phyloP scores from a whole-genome alignment of 2,888 invertebrate genomes.

The Amorpha juglandis region DNA sequence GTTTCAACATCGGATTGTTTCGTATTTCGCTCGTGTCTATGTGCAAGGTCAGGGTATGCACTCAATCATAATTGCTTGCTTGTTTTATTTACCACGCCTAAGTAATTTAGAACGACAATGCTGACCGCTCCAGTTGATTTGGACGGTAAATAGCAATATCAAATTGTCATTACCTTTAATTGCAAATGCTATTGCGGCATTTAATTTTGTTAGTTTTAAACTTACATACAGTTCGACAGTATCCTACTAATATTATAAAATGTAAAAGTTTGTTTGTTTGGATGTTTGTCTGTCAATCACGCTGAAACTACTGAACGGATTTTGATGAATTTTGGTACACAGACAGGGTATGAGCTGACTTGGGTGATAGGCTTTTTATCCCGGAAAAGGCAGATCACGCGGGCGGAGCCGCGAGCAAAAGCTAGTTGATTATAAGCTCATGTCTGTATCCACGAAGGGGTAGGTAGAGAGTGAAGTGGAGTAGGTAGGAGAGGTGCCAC shows the following conservation, averaged over 20 bases:
- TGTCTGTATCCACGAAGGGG: not conserved
- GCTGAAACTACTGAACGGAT: too few species aligned
- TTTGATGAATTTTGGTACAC: too few species aligned
- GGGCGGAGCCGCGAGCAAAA: too few species aligned
- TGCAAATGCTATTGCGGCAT: not conserved
- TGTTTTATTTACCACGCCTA: constrained; percentile 32
- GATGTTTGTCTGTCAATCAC: too few species aligned
- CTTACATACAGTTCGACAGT: not conserved
- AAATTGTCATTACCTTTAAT: constrained; percentile 13
- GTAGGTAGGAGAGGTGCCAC: too few species aligned
- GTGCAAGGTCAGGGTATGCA: constrained; percentile 53
- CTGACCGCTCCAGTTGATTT: not conserved
- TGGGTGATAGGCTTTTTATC: too few species aligned
- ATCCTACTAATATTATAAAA: too few species aligned
- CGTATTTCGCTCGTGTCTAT: constrained; percentile 47
- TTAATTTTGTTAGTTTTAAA: not conserved
- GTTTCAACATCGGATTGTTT: constrained; percentile 48
- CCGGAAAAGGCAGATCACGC: too few species aligned
- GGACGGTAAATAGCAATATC: not conserved
- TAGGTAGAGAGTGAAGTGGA: too few species aligned
- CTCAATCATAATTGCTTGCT: constrained; percentile 49
- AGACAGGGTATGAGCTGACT: too few species aligned
- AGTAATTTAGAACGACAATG: constrained; percentile 18
- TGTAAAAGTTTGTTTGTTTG: too few species aligned
- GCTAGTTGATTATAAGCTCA: too few species aligned